Percentiles rank a stretch among this genome's conserved stretches.
Evolutionary conservation across 2,113 vertebrate species (phyloP).

Genomic region (Burhinus bistriatus): DNA sequence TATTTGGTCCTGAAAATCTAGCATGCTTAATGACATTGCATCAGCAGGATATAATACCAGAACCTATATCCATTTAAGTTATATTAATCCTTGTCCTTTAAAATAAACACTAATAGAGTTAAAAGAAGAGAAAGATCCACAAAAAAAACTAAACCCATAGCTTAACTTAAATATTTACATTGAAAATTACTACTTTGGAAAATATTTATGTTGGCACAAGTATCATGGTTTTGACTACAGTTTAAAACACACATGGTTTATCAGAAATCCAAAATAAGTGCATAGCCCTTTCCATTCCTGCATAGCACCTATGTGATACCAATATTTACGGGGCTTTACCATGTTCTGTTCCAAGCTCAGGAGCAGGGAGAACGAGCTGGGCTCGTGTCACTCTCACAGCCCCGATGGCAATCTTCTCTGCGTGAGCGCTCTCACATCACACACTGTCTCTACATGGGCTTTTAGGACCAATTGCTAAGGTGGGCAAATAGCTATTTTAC

Average conservation of each 20-base stretch:
- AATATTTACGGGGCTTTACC: background rate
- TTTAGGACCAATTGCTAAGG: background rate
- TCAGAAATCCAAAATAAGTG: slow-evolving; percentile 22
- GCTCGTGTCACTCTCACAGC: accelerated
- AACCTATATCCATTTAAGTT: background rate
- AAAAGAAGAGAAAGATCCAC: background rate
- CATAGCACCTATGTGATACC: background rate
- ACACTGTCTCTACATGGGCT: accelerated
- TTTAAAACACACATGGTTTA: background rate
- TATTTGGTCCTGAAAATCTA: background rate
- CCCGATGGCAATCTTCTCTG: background rate
- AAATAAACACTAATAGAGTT: slow-evolving; percentile 26
- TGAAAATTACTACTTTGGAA: slow-evolving; percentile 46
- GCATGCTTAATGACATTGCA: background rate
- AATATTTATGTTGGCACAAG: slow-evolving; percentile 47
- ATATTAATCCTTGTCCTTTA: slow-evolving; percentile 42
- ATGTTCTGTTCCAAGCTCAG: background rate
- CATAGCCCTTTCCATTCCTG: background rate
- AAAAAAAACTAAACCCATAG: background rate
- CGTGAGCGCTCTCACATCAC: background rate
- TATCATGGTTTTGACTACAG: background rate
- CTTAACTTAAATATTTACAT: slow-evolving; percentile 44
- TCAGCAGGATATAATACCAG: background rate
- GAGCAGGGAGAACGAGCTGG: background rate
- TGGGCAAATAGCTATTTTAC: background rate